Evolutionary conservation across 1,140 invertebrate genomes (phyloP), one percentile per base, ranked within the genome.

Genomic region (Drosophila malerkotliana): DNA sequence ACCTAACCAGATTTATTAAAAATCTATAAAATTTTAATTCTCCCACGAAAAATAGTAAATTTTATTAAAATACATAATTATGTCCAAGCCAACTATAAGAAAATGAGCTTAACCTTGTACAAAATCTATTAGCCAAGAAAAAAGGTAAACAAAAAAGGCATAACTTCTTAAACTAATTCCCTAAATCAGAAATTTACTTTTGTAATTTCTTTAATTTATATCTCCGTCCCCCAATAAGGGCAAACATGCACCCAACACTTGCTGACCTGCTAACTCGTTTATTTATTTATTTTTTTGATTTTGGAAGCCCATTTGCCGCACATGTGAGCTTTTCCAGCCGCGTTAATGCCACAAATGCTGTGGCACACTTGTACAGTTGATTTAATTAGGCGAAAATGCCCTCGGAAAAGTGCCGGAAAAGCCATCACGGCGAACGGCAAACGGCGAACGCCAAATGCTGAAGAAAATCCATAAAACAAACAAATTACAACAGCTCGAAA

Each of bases 381-480:
- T 88, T 85, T 85, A 85, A 85, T 85, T 87, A 85, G 73, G 84
- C 55, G 77, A 87, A 85, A 75, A 37, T 56, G 80, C 73, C 63
- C 64, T 73, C 64, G 51, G 41, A 72, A 68, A 72, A 37, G 48
- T 66, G 59, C 60, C 59, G 15, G 14, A 18, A 45, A 63, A 45
- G 30, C 12, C 64, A 44, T 44, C 41, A 37, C 34, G 34, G 34
- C 34, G 12, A 37, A 12, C 10, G 18, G 18, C 39, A 44, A 14
- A 39, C n/a, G 14, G n/a, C 12, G 1, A 41, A 41, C 37, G 37
- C 2, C 37, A 12, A 32, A 32, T 9, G 39, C 39, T 12, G 39
- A 41, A 54, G 48, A 56, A 87, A 87, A 87, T 79, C 82, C 82
- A 83, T 76, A 83, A 88, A 88, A 83, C 59, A 87, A 87, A 87